Conservation (phyloP, 2,888 invertebrate genomes). For the Drosophila neonasuta region DNA sequence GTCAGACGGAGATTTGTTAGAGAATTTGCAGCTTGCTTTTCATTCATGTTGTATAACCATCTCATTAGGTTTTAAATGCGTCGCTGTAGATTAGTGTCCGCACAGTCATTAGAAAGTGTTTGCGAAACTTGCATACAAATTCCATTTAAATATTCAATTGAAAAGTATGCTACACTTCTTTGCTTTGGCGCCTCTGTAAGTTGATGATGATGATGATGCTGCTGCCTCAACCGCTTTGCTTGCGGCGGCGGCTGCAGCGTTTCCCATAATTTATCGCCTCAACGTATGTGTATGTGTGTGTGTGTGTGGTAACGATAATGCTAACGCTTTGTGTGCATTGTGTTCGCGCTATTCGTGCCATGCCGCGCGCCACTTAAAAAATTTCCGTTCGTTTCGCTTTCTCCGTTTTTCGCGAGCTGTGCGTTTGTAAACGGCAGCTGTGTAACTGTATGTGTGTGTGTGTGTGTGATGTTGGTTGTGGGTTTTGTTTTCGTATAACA, state of each 20-base stretch:
- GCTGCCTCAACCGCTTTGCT: slow-evolving; percentile 12
- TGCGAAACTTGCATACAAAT: neutral
- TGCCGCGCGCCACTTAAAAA: slow-evolving; percentile 68
- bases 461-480: slow-evolving; percentile 34
- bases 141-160: slow-evolving; percentile 23
- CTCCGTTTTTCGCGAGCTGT: slow-evolving; percentile 33
- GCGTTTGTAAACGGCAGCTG: slow-evolving; percentile 13
- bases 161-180: slow-evolving; percentile 45
- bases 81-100: neutral
- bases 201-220: neutral
- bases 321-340: slow-evolving; percentile 67
- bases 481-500: slow-evolving; percentile 72
- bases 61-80: slow-evolving; percentile 3
- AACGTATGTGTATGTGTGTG: slow-evolving; percentile 9
- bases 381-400: slow-evolving; percentile 64
- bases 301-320: slow-evolving; percentile 45
- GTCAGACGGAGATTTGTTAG: neutral
- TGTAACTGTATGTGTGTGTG: slow-evolving; percentile 30
- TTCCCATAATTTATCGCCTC: slow-evolving; percentile 49
- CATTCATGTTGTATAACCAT: slow-evolving; percentile 6
- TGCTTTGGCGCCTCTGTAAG: slow-evolving; percentile 21
- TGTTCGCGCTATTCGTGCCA: slow-evolving; percentile 55
- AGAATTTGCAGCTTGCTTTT: too few relatives aligned
- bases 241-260: slow-evolving; percentile 54
- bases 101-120: slow-evolving; percentile 4